A percentile compares a stretch with the other conserved stretches of the same genome.
phyloP scores from a whole-genome alignment of 2,888 invertebrate species.

The Hemistola chrysoprasaria region DNA sequence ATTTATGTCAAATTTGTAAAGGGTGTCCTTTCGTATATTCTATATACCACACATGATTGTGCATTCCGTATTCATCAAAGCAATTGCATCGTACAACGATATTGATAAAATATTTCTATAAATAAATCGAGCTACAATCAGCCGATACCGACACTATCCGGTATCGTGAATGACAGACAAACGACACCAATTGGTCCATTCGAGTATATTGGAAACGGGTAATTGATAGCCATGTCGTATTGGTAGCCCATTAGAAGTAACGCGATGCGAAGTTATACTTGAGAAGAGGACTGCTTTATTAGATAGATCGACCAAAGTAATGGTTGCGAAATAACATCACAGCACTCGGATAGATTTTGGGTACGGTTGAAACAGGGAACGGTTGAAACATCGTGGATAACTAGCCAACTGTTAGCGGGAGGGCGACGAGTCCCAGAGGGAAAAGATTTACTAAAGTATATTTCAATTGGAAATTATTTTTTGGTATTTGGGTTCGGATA shows the following conservation, averaged over 20 bases:
- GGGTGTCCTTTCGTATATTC: no score
- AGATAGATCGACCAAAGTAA: no score
- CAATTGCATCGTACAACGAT: slow-evolving; percentile 5
- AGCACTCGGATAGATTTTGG: no score
- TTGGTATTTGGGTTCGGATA: no score
- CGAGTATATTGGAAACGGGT: slow-evolving; percentile 47
- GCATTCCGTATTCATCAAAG: slow-evolving; percentile 7
- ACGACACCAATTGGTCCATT: slow-evolving; percentile 52
- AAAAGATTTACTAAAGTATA: no score
- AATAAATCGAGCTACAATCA: slow-evolving; percentile 38
- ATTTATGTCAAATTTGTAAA: no score
- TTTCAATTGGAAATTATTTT: no score
- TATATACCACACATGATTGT: slow-evolving; percentile 4
- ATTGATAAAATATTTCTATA: slow-evolving; percentile 9
- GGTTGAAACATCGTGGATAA: no score
- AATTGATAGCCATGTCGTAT: slow-evolving; percentile 32
- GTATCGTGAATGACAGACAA: slow-evolving; percentile 29
- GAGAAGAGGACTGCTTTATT: not conserved
- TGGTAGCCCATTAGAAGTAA: not conserved
- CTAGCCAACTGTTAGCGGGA: no score
- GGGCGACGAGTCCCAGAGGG: no score
- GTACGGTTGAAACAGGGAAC: no score
- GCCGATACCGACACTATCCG: slow-evolving; percentile 37
- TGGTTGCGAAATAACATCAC: no score
- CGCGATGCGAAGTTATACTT: not conserved